A percentile compares a stretch with the other conserved stretches of the same genome.
These are phyloP conservation scores for Alouatta caraya DNA, from an alignment of 2,797 vertebrate genomes.

Conservation along the genomic window DNA sequence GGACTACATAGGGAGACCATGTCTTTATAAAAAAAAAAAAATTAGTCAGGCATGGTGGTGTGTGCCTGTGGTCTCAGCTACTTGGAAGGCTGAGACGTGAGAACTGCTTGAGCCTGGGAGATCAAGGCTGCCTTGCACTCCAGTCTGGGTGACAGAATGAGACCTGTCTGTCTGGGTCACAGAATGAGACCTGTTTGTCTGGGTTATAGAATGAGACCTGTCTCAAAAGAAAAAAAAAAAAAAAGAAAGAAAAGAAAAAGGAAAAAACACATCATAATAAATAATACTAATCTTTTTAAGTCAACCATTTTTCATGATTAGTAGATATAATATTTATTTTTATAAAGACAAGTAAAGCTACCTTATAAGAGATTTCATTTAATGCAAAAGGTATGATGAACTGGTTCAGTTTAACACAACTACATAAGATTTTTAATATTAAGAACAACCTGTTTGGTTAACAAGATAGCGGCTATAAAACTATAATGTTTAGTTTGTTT, in stretches of 20 bases:
- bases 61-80: background rate
- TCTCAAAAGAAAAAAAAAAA: no score
- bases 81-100: background rate
- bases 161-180: no score
- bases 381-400: slow-evolving; percentile 53
- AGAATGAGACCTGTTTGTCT: no score
- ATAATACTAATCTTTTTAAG: slow-evolving; percentile 32
- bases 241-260: no score
- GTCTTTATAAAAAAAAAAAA: background rate
- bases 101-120: background rate
- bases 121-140: background rate
- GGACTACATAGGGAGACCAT: background rate
- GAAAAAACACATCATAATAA: slow-evolving; percentile 28
- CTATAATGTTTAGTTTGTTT: slow-evolving; percentile 49
- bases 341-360: slow-evolving; percentile 67
- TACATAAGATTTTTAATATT: slow-evolving; percentile 58
- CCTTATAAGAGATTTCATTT: slow-evolving; percentile 52
- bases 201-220: no score
- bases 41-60: background rate
- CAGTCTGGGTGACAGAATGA: background rate
- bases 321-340: slow-evolving; percentile 57
- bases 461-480: slow-evolving; percentile 65
- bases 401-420: slow-evolving; percentile 53
- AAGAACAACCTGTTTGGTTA: slow-evolving; percentile 56
- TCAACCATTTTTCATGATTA: slow-evolving; percentile 58